These are phyloP conservation scores for Elgaria multicarinata DNA, from an alignment of 2,113 vertebrate genomes.

Conservation along the genomic window DNA sequence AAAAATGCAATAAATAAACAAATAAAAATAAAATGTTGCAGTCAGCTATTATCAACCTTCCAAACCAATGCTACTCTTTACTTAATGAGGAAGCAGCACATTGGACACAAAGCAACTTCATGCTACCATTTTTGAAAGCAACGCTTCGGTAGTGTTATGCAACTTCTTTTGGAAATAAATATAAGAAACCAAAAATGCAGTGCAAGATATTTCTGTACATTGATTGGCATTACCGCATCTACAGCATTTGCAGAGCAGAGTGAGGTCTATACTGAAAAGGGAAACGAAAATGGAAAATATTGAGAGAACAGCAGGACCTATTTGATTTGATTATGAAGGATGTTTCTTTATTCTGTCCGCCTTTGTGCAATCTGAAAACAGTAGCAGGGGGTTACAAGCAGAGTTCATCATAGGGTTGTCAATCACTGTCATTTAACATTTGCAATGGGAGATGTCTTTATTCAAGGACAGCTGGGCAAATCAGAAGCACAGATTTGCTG, in stretches of 20 bases:
- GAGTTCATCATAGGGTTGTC: conserved; percentile 84
- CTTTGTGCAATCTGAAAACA: conserved; percentile 84
- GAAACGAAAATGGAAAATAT: conserved; percentile 79
- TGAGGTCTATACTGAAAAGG: conserved; percentile 78
- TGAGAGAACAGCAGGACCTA: conserved; percentile 81
- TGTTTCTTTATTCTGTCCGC: conserved; percentile 84
- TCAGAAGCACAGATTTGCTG: conserved; percentile 88
- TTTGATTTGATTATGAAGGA: conserved; percentile 84
- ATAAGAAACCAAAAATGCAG: conserved; percentile 25
- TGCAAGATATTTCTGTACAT: conserved; percentile 44
- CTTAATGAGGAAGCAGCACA: conserved; percentile 15
- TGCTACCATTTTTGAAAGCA: conserved; percentile 45
- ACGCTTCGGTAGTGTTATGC: conserved; percentile 43
- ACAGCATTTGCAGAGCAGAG: conserved; percentile 75
- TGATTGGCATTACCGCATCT: conserved; percentile 50
- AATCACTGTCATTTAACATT: conserved; percentile 88
- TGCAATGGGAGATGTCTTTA: conserved; percentile 84
- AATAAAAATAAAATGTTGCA: conserved; percentile 30
- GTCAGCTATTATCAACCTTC: conserved; percentile 1
- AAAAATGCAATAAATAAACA: too few relatives aligned
- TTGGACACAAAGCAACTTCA: conserved; percentile 31
- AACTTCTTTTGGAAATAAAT: conserved; percentile 53
- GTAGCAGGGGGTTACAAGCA: conserved; percentile 84
- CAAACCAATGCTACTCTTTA: background rate
- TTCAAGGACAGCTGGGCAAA: conserved; percentile 87